Conservation (phyloP, 2,888 invertebrate genomes). For the Helobdella robusta region DNA sequence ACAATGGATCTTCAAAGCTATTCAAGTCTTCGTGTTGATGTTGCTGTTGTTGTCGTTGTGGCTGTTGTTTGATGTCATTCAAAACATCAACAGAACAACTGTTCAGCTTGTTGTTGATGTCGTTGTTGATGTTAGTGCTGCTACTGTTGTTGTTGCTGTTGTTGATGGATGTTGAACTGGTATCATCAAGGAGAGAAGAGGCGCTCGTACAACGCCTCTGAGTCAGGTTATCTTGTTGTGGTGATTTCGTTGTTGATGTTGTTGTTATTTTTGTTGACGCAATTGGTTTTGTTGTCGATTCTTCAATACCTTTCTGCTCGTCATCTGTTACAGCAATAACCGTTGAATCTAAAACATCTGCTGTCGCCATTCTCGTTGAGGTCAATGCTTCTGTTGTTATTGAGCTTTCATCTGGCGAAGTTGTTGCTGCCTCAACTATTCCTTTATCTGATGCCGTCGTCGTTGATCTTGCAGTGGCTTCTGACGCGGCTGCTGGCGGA, state of each 20-base stretch:
- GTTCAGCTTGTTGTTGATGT: neutral
- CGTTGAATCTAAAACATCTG: neutral
- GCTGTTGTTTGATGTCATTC: neutral
- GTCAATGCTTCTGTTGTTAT: too few species aligned
- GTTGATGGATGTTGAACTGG: too few species aligned
- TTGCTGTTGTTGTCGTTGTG: neutral
- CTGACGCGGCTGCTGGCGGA: slow-evolving; percentile 5
- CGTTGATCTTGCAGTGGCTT: neutral
- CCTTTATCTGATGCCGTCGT: slow-evolving; percentile 8
- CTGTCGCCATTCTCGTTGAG: too few species aligned
- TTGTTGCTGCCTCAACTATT: neutral
- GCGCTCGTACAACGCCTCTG: too few species aligned
- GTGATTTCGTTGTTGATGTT: too few species aligned
- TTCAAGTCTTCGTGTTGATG: too few species aligned
- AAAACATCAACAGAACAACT: slow-evolving; percentile 1
- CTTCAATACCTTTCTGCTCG: neutral
- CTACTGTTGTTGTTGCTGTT: too few species aligned
- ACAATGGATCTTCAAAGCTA: too few species aligned
- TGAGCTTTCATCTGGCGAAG: neutral
- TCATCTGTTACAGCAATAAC: neutral
- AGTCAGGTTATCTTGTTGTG: too few species aligned
- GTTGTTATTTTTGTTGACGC: too few species aligned
- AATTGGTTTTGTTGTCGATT: neutral
- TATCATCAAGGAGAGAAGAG: too few species aligned
- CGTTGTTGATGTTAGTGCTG: neutral